Evolutionary conservation across 2,888 invertebrate species (phyloP).

Genomic region (Muscina levida): DNA sequence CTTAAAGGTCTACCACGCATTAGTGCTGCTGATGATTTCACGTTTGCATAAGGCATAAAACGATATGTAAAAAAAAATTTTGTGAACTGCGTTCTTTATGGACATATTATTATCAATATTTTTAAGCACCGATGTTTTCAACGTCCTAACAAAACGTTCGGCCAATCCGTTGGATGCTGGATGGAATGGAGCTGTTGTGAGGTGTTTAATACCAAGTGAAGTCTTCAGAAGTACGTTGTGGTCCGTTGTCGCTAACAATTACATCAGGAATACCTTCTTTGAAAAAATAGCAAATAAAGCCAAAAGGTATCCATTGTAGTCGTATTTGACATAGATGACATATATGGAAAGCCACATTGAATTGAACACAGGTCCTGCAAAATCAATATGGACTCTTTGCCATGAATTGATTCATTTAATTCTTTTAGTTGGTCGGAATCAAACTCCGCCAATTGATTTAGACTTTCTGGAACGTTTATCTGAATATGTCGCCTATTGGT

Average conservation of each 20-base stretch:
- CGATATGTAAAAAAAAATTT: slow-evolving; percentile 29
- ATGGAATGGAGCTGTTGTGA: slow-evolving; percentile 44
- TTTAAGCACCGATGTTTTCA: slow-evolving; percentile 38
- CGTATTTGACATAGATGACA: slow-evolving; percentile 42
- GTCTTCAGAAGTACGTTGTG: slow-evolving; percentile 65
- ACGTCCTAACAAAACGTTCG: slow-evolving; percentile 36
- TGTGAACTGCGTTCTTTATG: slow-evolving; percentile 14
- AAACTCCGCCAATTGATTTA: too few relatives aligned
- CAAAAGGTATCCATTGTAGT: slow-evolving; percentile 53
- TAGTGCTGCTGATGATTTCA: slow-evolving; percentile 29
- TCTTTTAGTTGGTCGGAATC: too few relatives aligned
- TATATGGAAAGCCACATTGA: slow-evolving; percentile 40
- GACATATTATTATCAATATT: slow-evolving; percentile 22
- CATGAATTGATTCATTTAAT: too few relatives aligned
- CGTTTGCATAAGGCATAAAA: slow-evolving; percentile 23
- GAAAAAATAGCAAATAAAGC: slow-evolving; percentile 66
- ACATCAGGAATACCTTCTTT: slow-evolving; percentile 67
- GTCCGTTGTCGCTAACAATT: slow-evolving; percentile 69
- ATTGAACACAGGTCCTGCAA: slow-evolving; percentile 36
- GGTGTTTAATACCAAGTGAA: slow-evolving; percentile 54
- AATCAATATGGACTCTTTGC: slow-evolving; percentile 56
- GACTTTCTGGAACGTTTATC: too few relatives aligned
- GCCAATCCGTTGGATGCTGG: slow-evolving; percentile 40
- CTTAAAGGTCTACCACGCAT: slow-evolving; percentile 13
- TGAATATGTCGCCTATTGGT: too few relatives aligned